Base-by-base conservation (phyloP, 2,797 vertebrate genomes). In the Notoglanidium macrostoma region DNA sequence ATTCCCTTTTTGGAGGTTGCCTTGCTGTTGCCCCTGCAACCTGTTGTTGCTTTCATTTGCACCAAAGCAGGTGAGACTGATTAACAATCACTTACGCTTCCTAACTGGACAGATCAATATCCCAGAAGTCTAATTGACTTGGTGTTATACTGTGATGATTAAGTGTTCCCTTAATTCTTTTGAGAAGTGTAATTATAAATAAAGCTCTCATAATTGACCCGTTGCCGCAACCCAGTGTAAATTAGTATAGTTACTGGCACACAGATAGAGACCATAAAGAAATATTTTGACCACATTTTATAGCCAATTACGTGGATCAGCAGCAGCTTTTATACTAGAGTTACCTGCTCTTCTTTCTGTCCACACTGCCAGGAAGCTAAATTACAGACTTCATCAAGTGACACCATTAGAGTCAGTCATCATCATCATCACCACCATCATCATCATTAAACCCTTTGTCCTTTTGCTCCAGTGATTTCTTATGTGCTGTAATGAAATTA, bases 321-420 rank as follows among this genome's bases (percentile, higher is more conserved):
- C 19, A 61, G 55, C 35, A 12, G 10, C 44, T 15, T 17, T 70
- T 83, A 23, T 54, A 29, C n/a, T 55, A 83, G 19, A 83, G 1
- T 5, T 70, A 54, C 29, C 5, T 54, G 82, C 82, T 70, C 19
- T 44, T 70, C 8, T 55, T 84, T 70, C 82, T 40, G 65, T 72
- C 65, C 65, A 35, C 21, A 84, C 23, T 84, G 29, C n/a, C 81
- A 29, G 59, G 59, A 82, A 82, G 80, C 61, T 35, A 70, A 26
- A 67, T 49, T 49, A 46, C 26, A 29, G 26, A 44, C 59, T 72
- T 49, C 63, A 19, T 35, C 2, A 12, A 55, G 29, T 55, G 63
- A 84, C 46, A 70, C 10, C 65, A 70, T 84, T 55, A 84, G 3
- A 49, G 40, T 49, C 14, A 65, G 15, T 14, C 78, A 46, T 61